Percentiles rank a stretch among this genome's conserved stretches.
phyloP scores from a whole-genome alignment of 2,888 invertebrate species.

The Morpho deidamia region DNA sequence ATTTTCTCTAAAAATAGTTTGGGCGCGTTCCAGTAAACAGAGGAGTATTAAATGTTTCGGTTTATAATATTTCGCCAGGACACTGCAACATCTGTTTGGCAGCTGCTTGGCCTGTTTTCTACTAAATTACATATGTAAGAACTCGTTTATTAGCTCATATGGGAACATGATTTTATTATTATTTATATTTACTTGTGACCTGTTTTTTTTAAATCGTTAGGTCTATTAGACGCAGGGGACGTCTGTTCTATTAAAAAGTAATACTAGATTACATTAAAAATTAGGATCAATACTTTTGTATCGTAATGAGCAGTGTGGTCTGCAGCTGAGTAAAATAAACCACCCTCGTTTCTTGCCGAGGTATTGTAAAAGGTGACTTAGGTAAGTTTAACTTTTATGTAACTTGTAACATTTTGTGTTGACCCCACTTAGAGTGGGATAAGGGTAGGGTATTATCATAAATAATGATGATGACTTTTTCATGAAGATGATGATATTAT shows the following conservation, averaged over 20 bases:
- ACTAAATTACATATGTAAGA: constrained; percentile 41
- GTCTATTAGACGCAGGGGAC: neutral
- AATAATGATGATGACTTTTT: too few species aligned
- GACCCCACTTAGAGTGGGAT: too few species aligned
- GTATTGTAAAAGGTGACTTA: too few species aligned
- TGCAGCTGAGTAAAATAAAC: too few species aligned
- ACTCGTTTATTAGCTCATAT: constrained; percentile 9
- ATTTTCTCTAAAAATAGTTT: constrained; percentile 16
- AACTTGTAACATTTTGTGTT: too few species aligned
- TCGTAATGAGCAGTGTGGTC: too few species aligned
- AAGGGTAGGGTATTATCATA: too few species aligned
- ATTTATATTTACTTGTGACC: constrained; percentile 4
- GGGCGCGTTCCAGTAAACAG: constrained; percentile 18
- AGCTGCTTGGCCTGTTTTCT: constrained; percentile 50
- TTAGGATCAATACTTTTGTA: too few species aligned
- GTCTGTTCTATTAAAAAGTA: neutral
- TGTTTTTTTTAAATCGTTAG: constrained; percentile 5
- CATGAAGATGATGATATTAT: too few species aligned
- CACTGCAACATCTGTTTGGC: constrained; percentile 46
- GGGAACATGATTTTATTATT: constrained; percentile 7
- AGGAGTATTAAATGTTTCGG: constrained; percentile 3
- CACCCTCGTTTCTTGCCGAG: too few species aligned
- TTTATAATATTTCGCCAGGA: constrained; percentile 38
- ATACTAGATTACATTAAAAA: too few species aligned
- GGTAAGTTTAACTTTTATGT: too few species aligned